Conservation (phyloP, 2,888 invertebrate species). For the Barypeithes pellucidus region DNA sequence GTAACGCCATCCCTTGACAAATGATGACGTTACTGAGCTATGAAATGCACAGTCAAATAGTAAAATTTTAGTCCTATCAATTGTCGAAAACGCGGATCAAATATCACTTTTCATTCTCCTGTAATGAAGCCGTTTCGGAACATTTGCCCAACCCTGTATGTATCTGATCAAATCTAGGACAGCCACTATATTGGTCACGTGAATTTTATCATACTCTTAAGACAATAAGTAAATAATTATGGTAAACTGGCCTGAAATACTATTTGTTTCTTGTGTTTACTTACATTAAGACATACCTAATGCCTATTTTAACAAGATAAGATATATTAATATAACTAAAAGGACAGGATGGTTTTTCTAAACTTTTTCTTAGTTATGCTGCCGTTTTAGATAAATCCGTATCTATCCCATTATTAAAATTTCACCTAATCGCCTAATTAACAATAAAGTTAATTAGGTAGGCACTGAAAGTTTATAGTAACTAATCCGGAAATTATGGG, state of each 20-base stretch:
- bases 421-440: too few species aligned
- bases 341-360: background rate
- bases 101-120: too few species aligned
- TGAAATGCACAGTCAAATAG: too few species aligned
- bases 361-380: background rate
- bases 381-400: background rate
- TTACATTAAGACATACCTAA: background rate
- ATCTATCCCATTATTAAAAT: background rate
- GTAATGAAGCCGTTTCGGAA: too few species aligned
- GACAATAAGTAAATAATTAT: conserved; percentile 19
- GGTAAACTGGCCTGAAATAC: background rate
- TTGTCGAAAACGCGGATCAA: too few species aligned
- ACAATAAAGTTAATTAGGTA: too few species aligned
- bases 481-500: background rate
- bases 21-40: too few species aligned
- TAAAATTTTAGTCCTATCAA: too few species aligned
- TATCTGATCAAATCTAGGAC: background rate
- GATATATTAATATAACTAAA: conserved; percentile 12
- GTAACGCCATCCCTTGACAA: too few species aligned
- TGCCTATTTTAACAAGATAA: conserved; percentile 19
- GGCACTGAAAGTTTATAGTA: background rate
- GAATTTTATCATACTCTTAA: conserved; percentile 2
- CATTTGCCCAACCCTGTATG: too few species aligned
- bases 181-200: background rate
- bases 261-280: conserved; percentile 12